A percentile compares a stretch with the other conserved stretches of the same genome.
Conservation (phyloP, 2,113 vertebrate genomes). For the Zapornia atra region DNA sequence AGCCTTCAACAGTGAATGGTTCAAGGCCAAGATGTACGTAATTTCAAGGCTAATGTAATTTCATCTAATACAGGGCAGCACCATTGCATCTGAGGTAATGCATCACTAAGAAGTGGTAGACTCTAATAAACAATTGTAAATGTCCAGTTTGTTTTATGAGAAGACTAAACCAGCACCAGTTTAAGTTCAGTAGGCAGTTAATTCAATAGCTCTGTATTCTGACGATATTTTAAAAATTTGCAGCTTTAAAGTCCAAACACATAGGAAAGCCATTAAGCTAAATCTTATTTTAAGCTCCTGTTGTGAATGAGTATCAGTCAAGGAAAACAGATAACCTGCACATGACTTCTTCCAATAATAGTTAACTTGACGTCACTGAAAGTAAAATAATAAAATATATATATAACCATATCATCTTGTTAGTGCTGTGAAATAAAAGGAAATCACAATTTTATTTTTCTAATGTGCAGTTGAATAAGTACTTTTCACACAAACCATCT, state of each 20-base stretch:
- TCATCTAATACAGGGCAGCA: neutral
- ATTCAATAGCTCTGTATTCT: neutral
- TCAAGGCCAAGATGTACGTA: neutral
- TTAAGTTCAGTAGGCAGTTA: neutral
- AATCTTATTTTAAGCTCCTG: neutral
- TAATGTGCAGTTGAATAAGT: neutral
- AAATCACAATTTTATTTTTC: neutral
- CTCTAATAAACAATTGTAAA: neutral
- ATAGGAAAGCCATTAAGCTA: neutral
- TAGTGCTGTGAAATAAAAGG: neutral
- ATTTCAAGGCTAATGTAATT: neutral
- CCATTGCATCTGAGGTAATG: neutral
- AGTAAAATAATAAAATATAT: neutral
- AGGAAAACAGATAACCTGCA: neutral
- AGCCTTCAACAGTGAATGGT: neutral
- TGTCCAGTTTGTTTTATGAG: neutral
- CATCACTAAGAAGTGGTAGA: neutral
- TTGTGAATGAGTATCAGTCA: neutral
- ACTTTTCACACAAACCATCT: neutral
- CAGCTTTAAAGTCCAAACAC: neutral
- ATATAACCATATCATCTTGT: neutral
- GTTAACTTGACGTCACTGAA: neutral
- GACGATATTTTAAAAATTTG: neutral
- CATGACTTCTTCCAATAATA: neutral
- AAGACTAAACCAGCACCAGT: neutral